Evolutionary conservation across 2,797 vertebrate genomes (phyloP).

Genomic region (Cynodonichthys magdalenae): DNA sequence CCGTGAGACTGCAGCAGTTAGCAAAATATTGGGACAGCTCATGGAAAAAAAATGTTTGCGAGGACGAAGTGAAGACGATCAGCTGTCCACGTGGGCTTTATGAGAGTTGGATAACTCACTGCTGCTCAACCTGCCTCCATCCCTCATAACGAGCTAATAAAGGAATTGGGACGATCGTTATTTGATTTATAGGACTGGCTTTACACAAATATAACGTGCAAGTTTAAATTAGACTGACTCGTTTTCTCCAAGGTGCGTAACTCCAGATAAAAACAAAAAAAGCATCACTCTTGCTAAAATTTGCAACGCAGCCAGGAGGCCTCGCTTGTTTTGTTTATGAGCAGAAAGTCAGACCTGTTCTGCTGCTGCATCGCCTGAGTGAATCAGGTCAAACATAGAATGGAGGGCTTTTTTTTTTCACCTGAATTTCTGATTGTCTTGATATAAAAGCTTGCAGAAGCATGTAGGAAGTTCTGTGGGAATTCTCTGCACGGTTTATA

Average conservation of each 20-base stretch:
- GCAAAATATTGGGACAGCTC: conserved; percentile 59
- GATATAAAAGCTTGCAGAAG: conserved; percentile 33
- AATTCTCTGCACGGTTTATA: conserved; percentile 47
- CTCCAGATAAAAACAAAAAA: conserved; percentile 8
- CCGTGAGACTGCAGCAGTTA: conserved; percentile 65
- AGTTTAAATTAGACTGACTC: conserved; percentile 3
- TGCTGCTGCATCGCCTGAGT: conserved; percentile 26
- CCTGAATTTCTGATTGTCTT: conserved; percentile 43
- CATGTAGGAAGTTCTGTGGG: conserved; percentile 38
- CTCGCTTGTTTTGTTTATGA: conserved; percentile 45
- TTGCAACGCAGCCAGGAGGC: conserved; percentile 12
- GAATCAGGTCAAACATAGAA: conserved; percentile 49
- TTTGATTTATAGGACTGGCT: conserved; percentile 37
- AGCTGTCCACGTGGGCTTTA: conserved; percentile 23
- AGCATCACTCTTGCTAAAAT: conserved; percentile 9
- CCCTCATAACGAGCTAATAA: conserved; percentile 45
- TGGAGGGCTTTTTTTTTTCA: conserved; percentile 31
- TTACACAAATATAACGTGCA: conserved; percentile 8
- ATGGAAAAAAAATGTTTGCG: conserved; percentile 33
- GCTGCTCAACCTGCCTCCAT: conserved; percentile 1
- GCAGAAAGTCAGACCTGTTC: conserved; percentile 30
- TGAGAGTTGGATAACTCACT: conserved; percentile 26
- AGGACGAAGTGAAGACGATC: conserved; percentile 23
- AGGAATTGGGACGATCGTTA: conserved; percentile 19
- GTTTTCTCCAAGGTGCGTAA: not conserved